A percentile compares a stretch with the other conserved stretches of the same genome.
Conservation (phyloP, 2,113 vertebrate species). For the Spermophilus dauricus region DNA sequence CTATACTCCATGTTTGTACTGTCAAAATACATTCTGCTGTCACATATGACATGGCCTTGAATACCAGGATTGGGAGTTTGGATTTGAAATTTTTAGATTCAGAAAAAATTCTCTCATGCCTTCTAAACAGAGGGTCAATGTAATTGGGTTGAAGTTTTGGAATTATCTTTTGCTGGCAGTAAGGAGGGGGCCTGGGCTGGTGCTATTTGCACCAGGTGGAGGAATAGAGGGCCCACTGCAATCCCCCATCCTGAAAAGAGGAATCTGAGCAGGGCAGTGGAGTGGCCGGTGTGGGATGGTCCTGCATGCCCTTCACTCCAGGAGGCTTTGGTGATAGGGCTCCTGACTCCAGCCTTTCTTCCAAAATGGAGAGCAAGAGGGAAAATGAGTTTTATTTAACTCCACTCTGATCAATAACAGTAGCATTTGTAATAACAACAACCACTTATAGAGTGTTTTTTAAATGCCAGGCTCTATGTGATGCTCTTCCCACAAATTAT, state of each 20-base stretch:
- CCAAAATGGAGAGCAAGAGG: not conserved
- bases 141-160: not conserved
- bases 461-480: not conserved
- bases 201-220: not conserved
- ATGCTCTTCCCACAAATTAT: not conserved
- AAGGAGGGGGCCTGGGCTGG: not conserved
- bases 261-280: rapidly evolving
- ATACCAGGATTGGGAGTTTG: not conserved
- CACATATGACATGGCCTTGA: not conserved
- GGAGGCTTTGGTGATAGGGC: not conserved
- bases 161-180: not conserved
- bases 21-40: too few relatives aligned
- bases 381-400: not conserved
- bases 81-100: not conserved
- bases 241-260: not conserved
- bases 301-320: not conserved
- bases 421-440: not conserved
- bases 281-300: too few relatives aligned
- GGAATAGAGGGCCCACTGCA: not conserved
- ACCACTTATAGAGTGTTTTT: not conserved
- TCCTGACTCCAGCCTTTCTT: not conserved
- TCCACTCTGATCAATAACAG: not conserved
- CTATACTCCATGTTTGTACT: too few relatives aligned
- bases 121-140: not conserved
- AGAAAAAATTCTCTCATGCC: not conserved